Percentiles rank a stretch among this genome's conserved stretches.
These are phyloP conservation scores for Seira ritae DNA, from an alignment of 2,888 invertebrate species.

Conservation along the genomic window DNA sequence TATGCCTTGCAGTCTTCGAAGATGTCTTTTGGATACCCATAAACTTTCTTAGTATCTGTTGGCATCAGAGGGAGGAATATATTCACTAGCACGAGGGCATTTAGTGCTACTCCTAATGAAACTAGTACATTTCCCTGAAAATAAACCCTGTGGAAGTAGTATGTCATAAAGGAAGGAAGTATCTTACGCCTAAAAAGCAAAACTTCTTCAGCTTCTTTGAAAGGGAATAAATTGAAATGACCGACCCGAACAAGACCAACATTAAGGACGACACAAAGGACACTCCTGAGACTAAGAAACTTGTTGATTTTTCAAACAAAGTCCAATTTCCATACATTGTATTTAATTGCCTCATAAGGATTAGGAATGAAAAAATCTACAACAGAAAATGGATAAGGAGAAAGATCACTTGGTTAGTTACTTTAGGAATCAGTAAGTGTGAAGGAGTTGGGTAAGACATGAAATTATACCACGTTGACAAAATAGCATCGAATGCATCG, in stretches of 20 bases:
- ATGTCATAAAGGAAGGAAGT: no score
- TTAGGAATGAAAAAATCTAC: no score
- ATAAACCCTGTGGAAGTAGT: neutral
- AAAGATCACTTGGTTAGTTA: no score
- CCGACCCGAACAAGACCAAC: constrained; percentile 1
- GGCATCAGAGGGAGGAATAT: neutral
- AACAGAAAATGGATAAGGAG: no score
- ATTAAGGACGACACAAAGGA: neutral
- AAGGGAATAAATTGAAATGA: constrained; percentile 20
- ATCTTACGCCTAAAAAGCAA: no score
- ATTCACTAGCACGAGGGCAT: neutral
- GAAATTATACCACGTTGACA: constrained; percentile 21
- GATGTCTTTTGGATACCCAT: constrained; percentile 3
- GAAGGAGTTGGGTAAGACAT: no score
- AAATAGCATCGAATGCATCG: constrained; percentile 36
- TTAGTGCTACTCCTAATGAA: neutral
- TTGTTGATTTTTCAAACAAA: no score
- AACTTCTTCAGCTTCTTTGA: neutral
- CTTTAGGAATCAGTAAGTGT: no score
- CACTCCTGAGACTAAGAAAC: no score
- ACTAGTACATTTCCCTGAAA: constrained; percentile 5
- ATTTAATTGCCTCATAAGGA: no score
- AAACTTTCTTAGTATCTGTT: neutral
- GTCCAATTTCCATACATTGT: no score
- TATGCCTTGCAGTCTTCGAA: constrained; percentile 13